Base-by-base conservation (phyloP, 1,140 invertebrate species). In the Eurosta solidaginis region DNA sequence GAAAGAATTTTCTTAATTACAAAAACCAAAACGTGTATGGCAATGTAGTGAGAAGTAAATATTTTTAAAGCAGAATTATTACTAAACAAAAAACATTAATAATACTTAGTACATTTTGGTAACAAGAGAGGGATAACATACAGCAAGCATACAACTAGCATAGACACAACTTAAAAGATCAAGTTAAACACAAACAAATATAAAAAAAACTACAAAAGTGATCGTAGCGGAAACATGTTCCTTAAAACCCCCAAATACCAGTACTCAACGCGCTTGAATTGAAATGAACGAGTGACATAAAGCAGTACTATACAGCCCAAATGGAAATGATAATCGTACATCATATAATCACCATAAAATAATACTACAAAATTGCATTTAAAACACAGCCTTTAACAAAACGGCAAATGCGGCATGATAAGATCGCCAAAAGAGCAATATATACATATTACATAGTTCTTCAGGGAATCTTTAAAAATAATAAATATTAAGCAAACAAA, bases 401-500 rank as follows among this genome's bases (percentile, higher is more conserved):
- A 42, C 59, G 40, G 33, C 59, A 68, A 68, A 68, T 68, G 59
- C 59, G 20, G 29, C 59, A 40, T 40, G 33, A 22, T 14, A 40
- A 68, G 59, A 17, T 68, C 59, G 59, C 22, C 25, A 25, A 74
- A 17, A 45, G 44, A 45, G 7, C 44, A 17, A 74, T 74, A 74
- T 40, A 40, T 45, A 74, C 45, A 74, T 74, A 42, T 59, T n/a
- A 25, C 17, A 74, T 47, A 74, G 73, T 25, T 74, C 73, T 74
- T 40, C 73, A 74, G 73, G 73, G 73, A 74, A 40, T 45, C 73
- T 14, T 14, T 33, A 68, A 47, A 74, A 74, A 74, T 40, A 42
- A 74, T 74, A 45, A 45, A 74, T 47, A 45, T 74, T 74, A 74
- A 74, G 44, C 42, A 45, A 74, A 68, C 54, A 36, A 25, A 59